These are phyloP conservation scores for Somateria mollissima DNA, from an alignment of 2,797 vertebrate species.

Conservation along the genomic window DNA sequence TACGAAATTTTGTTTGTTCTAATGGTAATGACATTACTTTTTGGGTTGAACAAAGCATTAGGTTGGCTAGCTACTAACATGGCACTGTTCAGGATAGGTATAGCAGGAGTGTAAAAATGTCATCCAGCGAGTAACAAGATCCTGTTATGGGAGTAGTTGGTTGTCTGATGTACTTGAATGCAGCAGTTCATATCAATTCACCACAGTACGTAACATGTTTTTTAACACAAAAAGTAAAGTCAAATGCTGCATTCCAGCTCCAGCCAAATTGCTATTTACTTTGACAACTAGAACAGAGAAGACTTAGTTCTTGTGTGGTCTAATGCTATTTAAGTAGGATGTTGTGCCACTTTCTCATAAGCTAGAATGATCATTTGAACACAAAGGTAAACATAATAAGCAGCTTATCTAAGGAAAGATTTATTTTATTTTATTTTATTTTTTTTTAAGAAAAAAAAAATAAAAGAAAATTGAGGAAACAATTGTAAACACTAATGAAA, in stretches of 20 bases:
- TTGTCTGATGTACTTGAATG: neutral
- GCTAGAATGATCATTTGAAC: neutral
- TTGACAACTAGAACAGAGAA: slow-evolving; percentile 19
- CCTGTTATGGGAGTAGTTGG: neutral
- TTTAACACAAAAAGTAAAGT: slow-evolving; percentile 5
- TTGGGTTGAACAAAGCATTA: neutral
- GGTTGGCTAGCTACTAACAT: neutral
- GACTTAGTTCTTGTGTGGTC: slow-evolving; percentile 34
- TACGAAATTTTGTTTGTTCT: neutral
- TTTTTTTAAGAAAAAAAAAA: neutral
- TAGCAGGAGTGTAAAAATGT: neutral
- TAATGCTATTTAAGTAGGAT: slow-evolving; percentile 10
- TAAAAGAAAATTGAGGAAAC: neutral
- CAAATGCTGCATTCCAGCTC: neutral
- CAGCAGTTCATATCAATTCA: neutral
- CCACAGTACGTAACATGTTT: neutral
- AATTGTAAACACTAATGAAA: neutral
- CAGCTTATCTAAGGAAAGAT: neutral
- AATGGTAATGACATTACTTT: neutral
- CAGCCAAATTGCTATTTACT: slow-evolving; percentile 8
- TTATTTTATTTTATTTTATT: no score
- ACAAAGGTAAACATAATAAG: neutral
- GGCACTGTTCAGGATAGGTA: neutral
- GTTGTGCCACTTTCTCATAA: slow-evolving; percentile 16
- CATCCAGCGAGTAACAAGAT: neutral